These are phyloP conservation scores for Brachycybe producta DNA, from an alignment of 2,888 invertebrate genomes.

Conservation along the genomic window DNA sequence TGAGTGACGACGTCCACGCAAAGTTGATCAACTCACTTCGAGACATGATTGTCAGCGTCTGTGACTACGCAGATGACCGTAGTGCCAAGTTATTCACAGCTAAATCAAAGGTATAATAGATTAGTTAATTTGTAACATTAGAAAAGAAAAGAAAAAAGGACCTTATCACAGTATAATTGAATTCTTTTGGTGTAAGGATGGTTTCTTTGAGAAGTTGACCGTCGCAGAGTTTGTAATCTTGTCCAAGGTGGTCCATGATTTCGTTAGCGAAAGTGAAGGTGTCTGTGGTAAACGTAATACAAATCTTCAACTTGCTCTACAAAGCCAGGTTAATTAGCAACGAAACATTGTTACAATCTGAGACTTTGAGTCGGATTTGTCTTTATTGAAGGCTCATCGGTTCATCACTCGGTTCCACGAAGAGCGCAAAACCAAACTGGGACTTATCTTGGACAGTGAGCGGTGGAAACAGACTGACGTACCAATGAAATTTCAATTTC, in stretches of 20 bases:
- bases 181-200: no score
- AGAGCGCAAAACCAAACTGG: conserved; percentile 72
- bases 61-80: conserved; percentile 83
- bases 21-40: conserved; percentile 56
- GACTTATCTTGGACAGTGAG: conserved; percentile 72
- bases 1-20: conserved; percentile 53
- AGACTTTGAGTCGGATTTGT: conserved; percentile 29
- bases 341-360: neutral
- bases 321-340: conserved; percentile 40
- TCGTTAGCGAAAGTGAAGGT: conserved; percentile 59
- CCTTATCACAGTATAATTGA: no score
- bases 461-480: conserved; percentile 89
- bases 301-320: conserved; percentile 65
- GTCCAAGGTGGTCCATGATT: conserved; percentile 60
- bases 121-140: no score
- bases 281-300: conserved; percentile 62
- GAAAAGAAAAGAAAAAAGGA: no score
- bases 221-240: conserved; percentile 63
- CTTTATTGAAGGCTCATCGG: conserved; percentile 58
- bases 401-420: conserved; percentile 84
- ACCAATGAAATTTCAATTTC: conserved; percentile 71
- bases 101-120: conserved; percentile 32
- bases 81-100: conserved; percentile 76
- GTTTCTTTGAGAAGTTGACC: conserved; percentile 52
- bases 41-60: conserved; percentile 65